Conservation (phyloP, 2,888 invertebrate species). For the Pyrgus malvae region DNA sequence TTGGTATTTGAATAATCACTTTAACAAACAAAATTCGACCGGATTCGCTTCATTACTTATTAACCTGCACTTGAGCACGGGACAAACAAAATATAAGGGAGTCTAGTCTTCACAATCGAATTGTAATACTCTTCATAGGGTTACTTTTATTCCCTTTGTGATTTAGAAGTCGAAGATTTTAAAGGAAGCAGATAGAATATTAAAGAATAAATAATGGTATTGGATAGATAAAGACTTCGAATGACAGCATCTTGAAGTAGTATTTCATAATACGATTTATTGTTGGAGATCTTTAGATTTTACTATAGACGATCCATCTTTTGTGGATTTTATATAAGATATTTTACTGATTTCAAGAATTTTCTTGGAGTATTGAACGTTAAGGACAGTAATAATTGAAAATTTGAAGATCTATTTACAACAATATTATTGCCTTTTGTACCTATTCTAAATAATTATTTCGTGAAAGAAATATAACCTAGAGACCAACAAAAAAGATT, state of each 20-base stretch:
- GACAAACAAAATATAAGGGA: constrained; percentile 49
- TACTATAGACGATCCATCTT: neutral
- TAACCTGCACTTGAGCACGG: constrained; percentile 67
- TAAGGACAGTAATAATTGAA: too few relatives aligned
- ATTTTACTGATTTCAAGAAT: neutral
- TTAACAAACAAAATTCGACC: constrained; percentile 77
- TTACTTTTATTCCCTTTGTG: constrained; percentile 11
- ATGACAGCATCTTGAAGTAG: constrained; percentile 7
- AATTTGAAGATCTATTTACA: too few relatives aligned
- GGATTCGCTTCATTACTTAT: constrained; percentile 78
- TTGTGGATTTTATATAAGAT: neutral
- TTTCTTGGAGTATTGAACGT: neutral
- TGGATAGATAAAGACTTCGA: constrained; percentile 13
- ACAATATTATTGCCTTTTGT: too few relatives aligned
- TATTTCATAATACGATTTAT: constrained; percentile 12
- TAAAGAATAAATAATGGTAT: constrained; percentile 13
- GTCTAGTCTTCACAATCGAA: constrained; percentile 13
- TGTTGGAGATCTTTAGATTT: constrained; percentile 3
- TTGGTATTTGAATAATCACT: constrained; percentile 81
- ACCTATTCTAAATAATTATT: too few relatives aligned
- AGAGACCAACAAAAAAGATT: neutral
- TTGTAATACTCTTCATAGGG: constrained; percentile 11
- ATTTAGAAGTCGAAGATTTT: constrained; percentile 17
- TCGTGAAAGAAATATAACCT: neutral
- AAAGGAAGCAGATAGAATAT: constrained; percentile 9